Conservation (phyloP, 1,140 invertebrate species). For the Metaphire vulgaris region DNA sequence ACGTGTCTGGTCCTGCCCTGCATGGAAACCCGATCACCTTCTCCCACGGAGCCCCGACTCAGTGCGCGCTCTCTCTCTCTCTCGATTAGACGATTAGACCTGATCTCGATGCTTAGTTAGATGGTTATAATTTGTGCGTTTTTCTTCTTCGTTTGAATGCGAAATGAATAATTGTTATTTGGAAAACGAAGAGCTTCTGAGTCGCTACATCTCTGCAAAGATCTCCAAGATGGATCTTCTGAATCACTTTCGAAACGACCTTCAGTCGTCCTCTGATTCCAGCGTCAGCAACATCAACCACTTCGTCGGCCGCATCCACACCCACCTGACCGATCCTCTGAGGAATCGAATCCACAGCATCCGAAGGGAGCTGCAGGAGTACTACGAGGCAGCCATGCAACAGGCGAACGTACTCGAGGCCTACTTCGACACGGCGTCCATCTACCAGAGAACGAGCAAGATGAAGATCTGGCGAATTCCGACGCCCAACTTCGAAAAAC, state of each 20-base stretch:
- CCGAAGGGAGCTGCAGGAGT: neutral
- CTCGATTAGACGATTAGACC: too few relatives aligned
- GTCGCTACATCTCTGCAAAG: neutral
- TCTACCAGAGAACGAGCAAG: neutral
- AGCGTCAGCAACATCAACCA: slow-evolving; percentile 3
- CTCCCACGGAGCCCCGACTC: too few relatives aligned
- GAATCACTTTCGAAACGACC: slow-evolving; percentile 66
- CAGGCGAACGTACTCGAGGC: slow-evolving; percentile 4
- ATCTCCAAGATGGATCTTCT: slow-evolving; percentile 62
- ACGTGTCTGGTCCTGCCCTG: too few relatives aligned
- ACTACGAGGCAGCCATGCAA: slow-evolving; percentile 6
- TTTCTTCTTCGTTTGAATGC: too few relatives aligned
- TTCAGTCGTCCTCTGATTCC: slow-evolving; percentile 56
- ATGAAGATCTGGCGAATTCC: slow-evolving; percentile 14
- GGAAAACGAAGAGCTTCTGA: neutral
- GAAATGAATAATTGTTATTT: too few relatives aligned
- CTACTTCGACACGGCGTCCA: neutral
- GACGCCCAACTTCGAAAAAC: slow-evolving; percentile 5
- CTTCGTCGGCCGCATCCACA: slow-evolving; percentile 3
- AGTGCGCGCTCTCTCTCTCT: too few relatives aligned
- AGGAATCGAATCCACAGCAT: neutral
- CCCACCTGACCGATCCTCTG: slow-evolving; percentile 10
- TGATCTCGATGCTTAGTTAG: too few relatives aligned
- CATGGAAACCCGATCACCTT: too few relatives aligned
- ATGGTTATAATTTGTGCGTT: too few relatives aligned